Evolutionary conservation across 2,888 invertebrate species (phyloP), one percentile per base, ranked within the genome.

Genomic region (Diarsia rubi): DNA sequence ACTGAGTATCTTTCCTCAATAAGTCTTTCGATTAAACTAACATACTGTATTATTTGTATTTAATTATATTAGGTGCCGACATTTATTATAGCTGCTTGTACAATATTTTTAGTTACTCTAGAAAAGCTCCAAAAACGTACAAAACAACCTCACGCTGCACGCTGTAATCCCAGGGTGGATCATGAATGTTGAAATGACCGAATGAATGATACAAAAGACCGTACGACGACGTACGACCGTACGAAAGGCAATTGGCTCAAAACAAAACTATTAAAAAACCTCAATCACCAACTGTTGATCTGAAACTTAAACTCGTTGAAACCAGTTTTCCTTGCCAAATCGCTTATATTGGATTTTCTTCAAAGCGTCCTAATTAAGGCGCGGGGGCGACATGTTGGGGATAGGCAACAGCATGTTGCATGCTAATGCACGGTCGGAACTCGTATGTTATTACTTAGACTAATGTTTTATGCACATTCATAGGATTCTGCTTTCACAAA

Each of bases 321-420:
- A 75, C 27, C n/a, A n/a, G n/a, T n/a, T n/a, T n/a, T 42, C 57
- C 60, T 31, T 52, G 65, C n/a, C 24, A 69, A 65, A 47, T 65
- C 44, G 31, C 12, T 73, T 62, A 21, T 67, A 65, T 54, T 45
- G 19, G 49, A 52, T 44, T 72, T 74, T 79, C 75, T 75, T 75
- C 54, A 62, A 44, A 31, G 65, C 62, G 54, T 64, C 59, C 54
- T 77, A 83, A 81, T 85, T 86, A 83, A 75, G 69, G 14, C 24
- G 45, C 24, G 31, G 24, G 31, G 63, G 76, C 37, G 69, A 73
- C 71, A 79, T 73, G 44, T 73, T 80, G 70, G 62, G 52, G 52
- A 79, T 75, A 69, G 44, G 75, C 67, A 74, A 66, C 67, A 71
- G 67, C 63, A 74, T 73, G 73, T 75, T 72, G 72, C 71, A 73